Evolutionary conservation across 2,113 vertebrate genomes (phyloP), one percentile per base, ranked within the genome.

Genomic region (Chaenogobius annularis): DNA sequence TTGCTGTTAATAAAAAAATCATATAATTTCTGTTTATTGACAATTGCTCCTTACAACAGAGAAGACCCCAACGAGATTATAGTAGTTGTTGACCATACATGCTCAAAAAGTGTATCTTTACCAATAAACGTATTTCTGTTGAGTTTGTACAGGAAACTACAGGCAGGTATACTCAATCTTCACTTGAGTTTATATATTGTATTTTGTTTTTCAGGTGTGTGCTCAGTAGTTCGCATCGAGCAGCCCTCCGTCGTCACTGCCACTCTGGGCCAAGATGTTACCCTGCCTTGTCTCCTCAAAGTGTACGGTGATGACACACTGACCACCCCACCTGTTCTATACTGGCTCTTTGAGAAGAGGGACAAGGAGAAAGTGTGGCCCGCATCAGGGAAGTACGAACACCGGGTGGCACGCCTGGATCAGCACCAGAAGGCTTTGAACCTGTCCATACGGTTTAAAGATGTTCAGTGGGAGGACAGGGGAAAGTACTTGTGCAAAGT

Each of bases 401-500:
- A 43, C 7, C 87, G 85, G 8, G 66, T 85, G 3, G 15, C 70
- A 0, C 67, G 64, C 17, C n/a, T 81, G 52, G 76, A 84, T n/a
- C 11, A 40, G 0, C 19, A 56, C 13, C 0, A 0, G 2, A 35
- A 20, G 0, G 70, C 82, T 7, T 9, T 12, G 0, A 72, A 84
- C 77, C 82, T 75, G 66, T 87, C 87, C 10, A 61, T 90, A 0
- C 20, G 66, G 11, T 35, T 91, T 14, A 82, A 26, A 37, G 48
- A 56, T 0, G 80, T 89, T 31, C 68, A 56, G 68, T 91, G 89
- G 90, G 71, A 46, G 0, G 88, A 91, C 78, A 71, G 68, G 0
- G 76, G 79, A 35, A 68, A 20, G 62, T 91, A 90, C 66, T n/a
- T 23, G 26, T 91, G 90, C 69, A 89, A 88, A 70, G 9, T 90